A percentile compares a stretch with the other conserved stretches of the same genome.
Evolutionary conservation across 2,113 vertebrate species (phyloP).

Genomic region (Apodemus speciosus): DNA sequence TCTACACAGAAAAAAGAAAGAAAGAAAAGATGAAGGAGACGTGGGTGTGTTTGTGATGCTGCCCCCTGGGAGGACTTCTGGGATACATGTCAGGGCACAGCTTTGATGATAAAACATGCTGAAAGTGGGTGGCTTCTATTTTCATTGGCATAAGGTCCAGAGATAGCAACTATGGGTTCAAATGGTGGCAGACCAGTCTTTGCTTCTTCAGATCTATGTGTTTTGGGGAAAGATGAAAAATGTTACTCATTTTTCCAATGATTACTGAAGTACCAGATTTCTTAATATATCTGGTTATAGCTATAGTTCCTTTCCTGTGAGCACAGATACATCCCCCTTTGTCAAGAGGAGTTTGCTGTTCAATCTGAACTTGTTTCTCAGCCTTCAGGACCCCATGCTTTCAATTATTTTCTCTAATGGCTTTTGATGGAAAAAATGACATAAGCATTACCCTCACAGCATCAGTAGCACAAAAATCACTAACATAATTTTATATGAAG

Average conservation of each 20-base stretch:
- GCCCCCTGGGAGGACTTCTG: background rate
- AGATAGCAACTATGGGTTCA: background rate
- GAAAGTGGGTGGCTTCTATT: background rate
- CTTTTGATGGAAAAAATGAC: background rate
- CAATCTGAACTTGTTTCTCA: conserved; percentile 8
- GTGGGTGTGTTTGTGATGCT: background rate
- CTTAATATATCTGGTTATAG: background rate
- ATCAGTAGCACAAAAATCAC: conserved; percentile 29
- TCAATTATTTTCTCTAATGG: conserved; percentile 21
- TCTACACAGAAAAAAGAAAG: background rate
- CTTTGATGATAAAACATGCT: conserved; percentile 1
- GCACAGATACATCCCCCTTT: background rate
- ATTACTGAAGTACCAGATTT: conserved; percentile 30
- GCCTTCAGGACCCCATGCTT: background rate
- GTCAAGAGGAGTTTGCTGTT: conserved; percentile 25
- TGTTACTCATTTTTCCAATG: conserved; percentile 6
- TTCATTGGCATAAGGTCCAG: background rate
- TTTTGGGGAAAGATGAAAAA: conserved; percentile 54
- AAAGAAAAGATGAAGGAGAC: background rate
- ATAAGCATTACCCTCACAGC: background rate
- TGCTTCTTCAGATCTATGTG: background rate
- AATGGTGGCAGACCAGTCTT: background rate
- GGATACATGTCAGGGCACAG: background rate
- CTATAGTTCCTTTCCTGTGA: conserved; percentile 7
- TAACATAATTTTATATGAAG: background rate